A percentile compares a stretch with the other conserved stretches of the same genome.
Evolutionary conservation across 64 coral and sea anemone genomes (phyloP).

Genomic region (Stylophora pistillata): DNA sequence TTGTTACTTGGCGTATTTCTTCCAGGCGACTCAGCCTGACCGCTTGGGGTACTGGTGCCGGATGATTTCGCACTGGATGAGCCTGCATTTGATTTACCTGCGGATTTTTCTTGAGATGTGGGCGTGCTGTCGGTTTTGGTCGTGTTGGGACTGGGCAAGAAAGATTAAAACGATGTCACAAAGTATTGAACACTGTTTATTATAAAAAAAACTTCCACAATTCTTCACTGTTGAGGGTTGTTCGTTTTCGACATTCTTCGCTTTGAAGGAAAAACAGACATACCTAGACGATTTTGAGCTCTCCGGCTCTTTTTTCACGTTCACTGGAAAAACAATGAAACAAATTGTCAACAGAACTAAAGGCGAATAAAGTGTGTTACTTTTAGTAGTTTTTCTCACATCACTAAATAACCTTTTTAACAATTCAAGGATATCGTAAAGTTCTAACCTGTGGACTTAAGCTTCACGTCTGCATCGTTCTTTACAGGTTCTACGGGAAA

Average conservation of each 20-base stretch:
- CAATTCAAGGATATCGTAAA: background rate
- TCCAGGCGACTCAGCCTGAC: conserved; percentile 43
- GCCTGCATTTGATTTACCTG: conserved; percentile 22
- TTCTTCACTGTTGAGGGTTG: too few species aligned
- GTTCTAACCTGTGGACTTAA: conserved; percentile 17
- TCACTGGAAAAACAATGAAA: conserved; percentile 5
- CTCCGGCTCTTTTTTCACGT: conserved; percentile 39
- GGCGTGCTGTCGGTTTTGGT: conserved; percentile 27
- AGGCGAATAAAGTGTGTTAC: background rate
- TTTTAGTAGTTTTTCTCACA: too few species aligned
- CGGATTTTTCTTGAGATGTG: conserved; percentile 35
- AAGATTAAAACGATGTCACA: background rate
- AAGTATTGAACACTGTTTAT: background rate
- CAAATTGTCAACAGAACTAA: background rate
- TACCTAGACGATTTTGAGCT: conserved; percentile 46
- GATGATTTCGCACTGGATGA: conserved; percentile 36
- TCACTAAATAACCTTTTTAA: background rate
- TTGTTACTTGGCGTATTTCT: conserved; percentile 23
- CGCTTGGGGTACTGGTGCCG: conserved; percentile 55
- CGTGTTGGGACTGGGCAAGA: conserved; percentile 29
- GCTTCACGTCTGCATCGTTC: conserved; percentile 20
- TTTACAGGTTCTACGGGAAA: background rate
- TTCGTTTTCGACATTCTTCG: too few species aligned
- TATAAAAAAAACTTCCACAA: too few species aligned
- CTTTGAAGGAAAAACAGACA: background rate